These are phyloP conservation scores for Aphyosemion australe DNA, from an alignment of 2,113 vertebrate species.

Conservation along the genomic window DNA sequence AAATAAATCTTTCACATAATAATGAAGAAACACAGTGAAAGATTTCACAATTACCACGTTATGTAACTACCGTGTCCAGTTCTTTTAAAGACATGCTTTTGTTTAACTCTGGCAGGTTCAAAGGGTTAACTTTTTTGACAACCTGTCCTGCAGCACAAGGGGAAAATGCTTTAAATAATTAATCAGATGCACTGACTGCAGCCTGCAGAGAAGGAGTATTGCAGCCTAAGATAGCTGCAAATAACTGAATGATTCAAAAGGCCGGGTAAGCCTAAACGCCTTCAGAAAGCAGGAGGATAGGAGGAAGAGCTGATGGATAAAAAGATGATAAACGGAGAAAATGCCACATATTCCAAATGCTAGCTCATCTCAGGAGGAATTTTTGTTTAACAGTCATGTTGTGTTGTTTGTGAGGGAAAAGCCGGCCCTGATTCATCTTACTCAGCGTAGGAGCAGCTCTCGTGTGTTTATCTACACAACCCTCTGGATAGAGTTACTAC, in stretches of 20 bases:
- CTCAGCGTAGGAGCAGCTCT: slow-evolving; percentile 9
- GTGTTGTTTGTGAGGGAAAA: not conserved
- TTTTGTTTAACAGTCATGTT: not conserved
- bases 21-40: not conserved
- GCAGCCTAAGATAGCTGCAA: slow-evolving; percentile 71
- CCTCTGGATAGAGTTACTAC: slow-evolving; percentile 22
- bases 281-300: slow-evolving; percentile 30
- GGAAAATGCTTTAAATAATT: slow-evolving; percentile 70
- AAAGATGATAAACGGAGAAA: no score
- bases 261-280: slow-evolving; percentile 53
- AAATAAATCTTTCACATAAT: not conserved
- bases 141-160: slow-evolving; percentile 49
- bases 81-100: not conserved
- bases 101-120: slow-evolving; percentile 17
- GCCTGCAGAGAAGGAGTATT: slow-evolving; percentile 61
- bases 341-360: no score
- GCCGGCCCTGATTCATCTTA: not conserved
- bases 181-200: slow-evolving; percentile 66
- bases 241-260: slow-evolving; percentile 76
- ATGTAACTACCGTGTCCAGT: no score
- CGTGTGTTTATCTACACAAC: slow-evolving; percentile 42
- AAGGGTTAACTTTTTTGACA: slow-evolving; percentile 56
- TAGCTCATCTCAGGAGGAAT: no score
- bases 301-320: not conserved
- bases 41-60: no score